Conservation (phyloP, 2,797 vertebrate species). For the Scolopax bukidnonensis region DNA sequence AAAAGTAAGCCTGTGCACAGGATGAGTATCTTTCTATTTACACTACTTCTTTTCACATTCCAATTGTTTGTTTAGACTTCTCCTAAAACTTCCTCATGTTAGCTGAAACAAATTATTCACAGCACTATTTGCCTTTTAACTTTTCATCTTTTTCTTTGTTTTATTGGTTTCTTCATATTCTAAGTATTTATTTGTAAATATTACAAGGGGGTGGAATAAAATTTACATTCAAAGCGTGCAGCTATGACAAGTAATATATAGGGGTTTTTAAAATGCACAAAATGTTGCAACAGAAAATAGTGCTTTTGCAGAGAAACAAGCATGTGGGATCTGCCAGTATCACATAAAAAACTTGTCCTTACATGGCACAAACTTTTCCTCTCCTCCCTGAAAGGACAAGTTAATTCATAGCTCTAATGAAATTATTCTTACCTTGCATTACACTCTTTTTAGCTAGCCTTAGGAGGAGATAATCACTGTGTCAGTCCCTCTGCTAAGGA, state of each 20-base stretch:
- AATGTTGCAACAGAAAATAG: background rate
- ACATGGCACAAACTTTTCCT: background rate
- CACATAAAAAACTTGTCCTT: background rate
- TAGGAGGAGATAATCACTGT: background rate
- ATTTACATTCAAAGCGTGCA: background rate
- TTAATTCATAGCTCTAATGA: background rate
- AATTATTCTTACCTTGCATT: background rate
- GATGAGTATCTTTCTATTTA: background rate
- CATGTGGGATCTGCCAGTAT: background rate
- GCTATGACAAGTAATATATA: background rate
- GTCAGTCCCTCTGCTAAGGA: background rate
- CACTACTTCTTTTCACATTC: background rate
- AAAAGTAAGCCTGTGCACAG: background rate
- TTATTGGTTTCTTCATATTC: background rate
- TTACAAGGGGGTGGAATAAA: background rate
- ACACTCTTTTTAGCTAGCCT: background rate
- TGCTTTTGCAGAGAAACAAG: background rate
- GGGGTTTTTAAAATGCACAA: background rate
- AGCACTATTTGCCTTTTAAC: background rate
- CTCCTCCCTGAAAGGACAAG: background rate
- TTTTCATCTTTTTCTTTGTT: background rate
- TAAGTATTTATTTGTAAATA: background rate
- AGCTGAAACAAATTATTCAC: background rate
- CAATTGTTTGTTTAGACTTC: background rate
- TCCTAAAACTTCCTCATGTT: background rate